Conservation (phyloP, 2,113 vertebrate species). For the Hippocampus guttulatus region DNA sequence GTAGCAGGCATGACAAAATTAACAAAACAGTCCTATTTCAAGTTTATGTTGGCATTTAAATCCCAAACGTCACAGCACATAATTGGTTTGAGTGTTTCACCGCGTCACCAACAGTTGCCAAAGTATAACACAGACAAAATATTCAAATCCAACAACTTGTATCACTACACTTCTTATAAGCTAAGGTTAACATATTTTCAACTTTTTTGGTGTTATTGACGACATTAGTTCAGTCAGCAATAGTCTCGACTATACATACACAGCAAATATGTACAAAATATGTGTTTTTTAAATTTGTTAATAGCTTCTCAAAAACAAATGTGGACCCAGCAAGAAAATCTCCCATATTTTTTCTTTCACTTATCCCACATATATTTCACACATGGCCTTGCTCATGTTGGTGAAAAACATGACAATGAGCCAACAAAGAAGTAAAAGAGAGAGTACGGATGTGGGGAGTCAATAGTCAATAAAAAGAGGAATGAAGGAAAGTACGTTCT, state of each 20-base stretch:
- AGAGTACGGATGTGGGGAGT: background rate
- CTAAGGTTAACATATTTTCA: conserved; percentile 36
- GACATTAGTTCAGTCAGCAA: conserved; percentile 33
- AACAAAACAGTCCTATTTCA: conserved; percentile 44
- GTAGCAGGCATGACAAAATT: conserved; percentile 14
- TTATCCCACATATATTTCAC: background rate
- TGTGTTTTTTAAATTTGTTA: conserved; percentile 29
- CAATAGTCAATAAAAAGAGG: background rate
- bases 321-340: conserved; percentile 21
- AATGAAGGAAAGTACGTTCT: background rate
- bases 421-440: background rate
- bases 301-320: conserved; percentile 32
- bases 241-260: conserved; percentile 54
- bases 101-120: conserved; percentile 31
- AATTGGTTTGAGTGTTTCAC: conserved; percentile 36
- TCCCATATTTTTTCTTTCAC: background rate
- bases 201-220: conserved; percentile 16
- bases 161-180: conserved; percentile 52
- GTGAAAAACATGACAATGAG: background rate
- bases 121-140: conserved; percentile 24
- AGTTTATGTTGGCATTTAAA: conserved; percentile 48
- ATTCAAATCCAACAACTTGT: conserved; percentile 50
- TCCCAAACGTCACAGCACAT: conserved; percentile 59
- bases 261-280: conserved; percentile 67
- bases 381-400: background rate